Evolutionary conservation across 2,888 invertebrate genomes (phyloP), one percentile per base, ranked within the genome.

Genomic region (Cerastis leucographa): DNA sequence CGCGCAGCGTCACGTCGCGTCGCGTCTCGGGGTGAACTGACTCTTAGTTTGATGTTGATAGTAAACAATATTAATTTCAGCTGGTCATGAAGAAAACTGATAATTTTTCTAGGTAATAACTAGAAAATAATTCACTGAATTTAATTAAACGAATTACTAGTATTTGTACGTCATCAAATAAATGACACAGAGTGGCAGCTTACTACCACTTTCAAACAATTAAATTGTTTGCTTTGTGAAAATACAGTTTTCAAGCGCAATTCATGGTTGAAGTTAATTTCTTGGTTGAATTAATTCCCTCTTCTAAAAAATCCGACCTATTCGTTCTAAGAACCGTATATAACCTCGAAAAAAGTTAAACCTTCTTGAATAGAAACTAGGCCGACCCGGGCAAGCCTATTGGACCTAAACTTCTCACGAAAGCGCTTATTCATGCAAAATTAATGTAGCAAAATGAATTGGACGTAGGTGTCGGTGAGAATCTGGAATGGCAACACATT

Each of bases 401-500:
- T 80, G 62, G 46, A 67, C 67, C 67, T 78, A 71, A 85, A 78
- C 67, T 73, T 40, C 71, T 70, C 68, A 77, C 78, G 40, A 78
- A 84, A 84, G 74, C 62, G 69, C 80, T 78, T 84, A 83, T 84
- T 87, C 85, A 88, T 85, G 76, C 74, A 87, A 83, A 87, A 87
- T 87, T 86, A 87, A 90, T 89, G 84, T 86, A 81, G 68, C 80
- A 82, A 85, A 80, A 81, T 87, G 83, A 80, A 80, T 88, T 80
- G 71, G 67, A 78, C 71, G 83, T 83, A 80, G 78, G 83, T 85
- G 83, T 85, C 35, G 78, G 85, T 81, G 71, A 79, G 87, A 90
- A 90, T 91, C 88, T 89, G 78, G 78, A 85, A 81, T 86, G 82
- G 87, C 85, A 90, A 87, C 89, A 89, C 89, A 91, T 91, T 92